Conservation (phyloP, 2,797 vertebrate genomes). For the Brachyalestes nurse region DNA sequence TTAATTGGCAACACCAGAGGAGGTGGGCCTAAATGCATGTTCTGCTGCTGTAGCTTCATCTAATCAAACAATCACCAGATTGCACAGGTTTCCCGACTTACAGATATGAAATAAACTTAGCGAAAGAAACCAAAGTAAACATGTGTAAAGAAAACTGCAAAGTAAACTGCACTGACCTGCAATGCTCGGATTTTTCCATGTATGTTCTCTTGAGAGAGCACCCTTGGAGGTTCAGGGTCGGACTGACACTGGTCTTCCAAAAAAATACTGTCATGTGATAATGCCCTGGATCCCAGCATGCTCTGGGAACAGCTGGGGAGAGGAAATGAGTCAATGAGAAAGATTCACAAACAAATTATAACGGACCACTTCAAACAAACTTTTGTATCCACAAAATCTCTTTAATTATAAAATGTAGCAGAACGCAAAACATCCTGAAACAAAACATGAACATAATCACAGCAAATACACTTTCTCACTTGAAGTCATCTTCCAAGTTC, state of each 20-base stretch:
- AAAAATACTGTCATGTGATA: conserved; percentile 96
- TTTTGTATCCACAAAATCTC: background rate
- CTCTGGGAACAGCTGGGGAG: conserved; percentile 76
- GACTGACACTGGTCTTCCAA: conserved; percentile 81
- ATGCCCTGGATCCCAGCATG: conserved; percentile 84
- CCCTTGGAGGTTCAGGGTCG: conserved; percentile 78
- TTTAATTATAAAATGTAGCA: background rate
- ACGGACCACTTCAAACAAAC: background rate
- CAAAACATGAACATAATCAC: background rate
- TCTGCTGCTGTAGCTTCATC: conserved; percentile 89
- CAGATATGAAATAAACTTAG: background rate
- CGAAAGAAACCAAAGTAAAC: background rate
- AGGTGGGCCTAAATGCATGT: conserved; percentile 86
- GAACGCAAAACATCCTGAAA: background rate
- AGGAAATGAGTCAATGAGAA: conserved; percentile 9
- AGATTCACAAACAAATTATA: background rate
- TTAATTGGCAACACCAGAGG: conserved; percentile 76
- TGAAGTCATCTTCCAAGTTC: conserved; percentile 85
- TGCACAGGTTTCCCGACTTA: background rate
- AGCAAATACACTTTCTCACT: conserved; percentile 35
- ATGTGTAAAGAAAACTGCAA: too few relatives aligned
- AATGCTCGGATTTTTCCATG: conserved; percentile 89
- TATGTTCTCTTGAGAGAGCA: conserved; percentile 91
- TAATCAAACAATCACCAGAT: conserved; percentile 60
- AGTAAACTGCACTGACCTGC: conserved; percentile 82